Evolutionary conservation across 92 coral and sea anemone genomes (phyloP), one percentile per base, ranked within the genome.

Genomic region (Heliopora coerulea): DNA sequence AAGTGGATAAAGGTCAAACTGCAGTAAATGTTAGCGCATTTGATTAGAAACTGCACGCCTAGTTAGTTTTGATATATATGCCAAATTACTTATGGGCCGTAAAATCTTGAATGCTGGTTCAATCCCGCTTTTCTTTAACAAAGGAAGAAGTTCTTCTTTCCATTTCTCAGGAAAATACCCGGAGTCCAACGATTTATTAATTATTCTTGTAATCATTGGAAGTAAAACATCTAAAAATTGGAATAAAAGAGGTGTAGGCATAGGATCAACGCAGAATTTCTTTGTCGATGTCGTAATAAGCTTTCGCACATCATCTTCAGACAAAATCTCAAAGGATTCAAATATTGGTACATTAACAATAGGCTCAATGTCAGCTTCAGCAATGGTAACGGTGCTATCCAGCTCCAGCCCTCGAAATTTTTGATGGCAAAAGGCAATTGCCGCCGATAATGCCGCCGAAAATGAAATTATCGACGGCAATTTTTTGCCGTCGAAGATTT

Each of bases 221-320:
- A 60, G 9, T 3, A 60, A 39, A 3, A 39, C 0, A 18, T 60
- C 66, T 9, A 60, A 24, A 60, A 34, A 60, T 56, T 39, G 31
- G 6, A 31, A 27, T 31, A 61, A 23, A 27, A 33, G 42, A 31
- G 67, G 39, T 41, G 67, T 61, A 3, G 67, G 67, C 3, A 61
- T 42, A 13, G 67, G 67, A 61, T 61, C 67, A 28, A 61, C 40
- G 39, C 67, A 61, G 67, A 41, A 61, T 72, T 63, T 72, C 18
- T 42, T 0, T 68, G 19, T 73, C 25, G 80, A 65, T 49, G 5
- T 41, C 37, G 39, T 17, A 59, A 60, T 61, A 29, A 75, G 54
- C 42, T 59, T 44, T 73, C 63, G 49, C 74, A 78, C 67, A 75
- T 49, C 21, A 30, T 64, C 63, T 20, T 69, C 62, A 21, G 76